Conservation (phyloP, 2,113 vertebrate genomes). For the Promerops cafer region DNA sequence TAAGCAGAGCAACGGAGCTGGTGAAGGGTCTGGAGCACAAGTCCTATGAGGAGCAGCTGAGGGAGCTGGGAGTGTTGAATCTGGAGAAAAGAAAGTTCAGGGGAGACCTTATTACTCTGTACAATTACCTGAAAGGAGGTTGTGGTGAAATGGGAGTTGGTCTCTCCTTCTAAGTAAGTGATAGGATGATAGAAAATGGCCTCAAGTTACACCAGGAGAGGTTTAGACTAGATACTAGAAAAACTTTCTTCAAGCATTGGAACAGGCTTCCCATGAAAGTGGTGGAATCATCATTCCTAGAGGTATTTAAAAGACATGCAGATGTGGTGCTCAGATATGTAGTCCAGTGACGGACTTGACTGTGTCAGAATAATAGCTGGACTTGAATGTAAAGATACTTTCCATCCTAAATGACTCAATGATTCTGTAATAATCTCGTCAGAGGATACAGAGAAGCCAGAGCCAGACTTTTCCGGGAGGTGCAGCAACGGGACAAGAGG, state of each 20-base stretch:
- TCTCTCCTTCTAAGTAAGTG: not conserved
- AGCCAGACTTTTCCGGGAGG: not conserved
- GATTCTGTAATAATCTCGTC: not conserved
- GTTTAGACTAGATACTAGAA: not conserved
- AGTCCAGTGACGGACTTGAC: not conserved
- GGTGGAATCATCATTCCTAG: not conserved
- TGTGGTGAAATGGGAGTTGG: not conserved
- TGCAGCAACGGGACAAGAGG: not conserved
- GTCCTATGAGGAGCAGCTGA: not conserved
- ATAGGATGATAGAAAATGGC: not conserved
- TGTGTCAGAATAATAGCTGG: fast-evolving
- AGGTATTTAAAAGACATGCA: not conserved
- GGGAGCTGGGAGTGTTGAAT: not conserved
- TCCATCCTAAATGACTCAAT: not conserved
- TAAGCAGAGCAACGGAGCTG: not conserved
- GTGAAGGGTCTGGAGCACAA: not conserved
- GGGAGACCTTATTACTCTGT: not conserved
- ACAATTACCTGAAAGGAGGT: not conserved
- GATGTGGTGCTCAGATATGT: fast-evolving
- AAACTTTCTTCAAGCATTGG: not conserved
- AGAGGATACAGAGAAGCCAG: not conserved
- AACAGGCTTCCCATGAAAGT: not conserved
- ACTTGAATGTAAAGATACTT: not conserved
- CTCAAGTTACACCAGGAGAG: not conserved
- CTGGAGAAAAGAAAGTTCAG: not conserved